Conservation (phyloP, 2,888 invertebrate species). For the Macroteleia sp. region DNA sequence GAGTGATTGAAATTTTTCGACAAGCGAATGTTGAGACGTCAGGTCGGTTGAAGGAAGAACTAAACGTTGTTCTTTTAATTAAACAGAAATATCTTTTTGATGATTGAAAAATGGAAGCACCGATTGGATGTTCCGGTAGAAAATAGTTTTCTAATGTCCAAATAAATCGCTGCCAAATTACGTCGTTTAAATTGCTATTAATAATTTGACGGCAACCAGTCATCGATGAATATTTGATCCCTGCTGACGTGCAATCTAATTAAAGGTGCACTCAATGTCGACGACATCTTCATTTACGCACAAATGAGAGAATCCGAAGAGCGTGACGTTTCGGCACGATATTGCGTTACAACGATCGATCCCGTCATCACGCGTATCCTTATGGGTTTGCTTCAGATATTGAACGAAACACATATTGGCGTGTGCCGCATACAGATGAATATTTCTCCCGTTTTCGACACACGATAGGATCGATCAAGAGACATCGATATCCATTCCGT, state of each 20-base stretch:
- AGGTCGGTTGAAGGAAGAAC: too few relatives aligned
- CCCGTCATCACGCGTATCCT: conserved; percentile 23
- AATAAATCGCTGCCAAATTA: too few relatives aligned
- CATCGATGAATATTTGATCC: too few relatives aligned
- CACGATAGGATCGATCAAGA: conserved; percentile 29
- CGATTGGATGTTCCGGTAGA: too few relatives aligned
- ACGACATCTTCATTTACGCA: conserved; percentile 34
- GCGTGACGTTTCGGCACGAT: conserved; percentile 21
- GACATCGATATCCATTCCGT: conserved; percentile 35
- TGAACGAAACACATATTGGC: conserved; percentile 29
- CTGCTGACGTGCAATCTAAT: conserved; percentile 20
- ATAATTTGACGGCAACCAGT: too few relatives aligned
- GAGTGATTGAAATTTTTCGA: neutral
- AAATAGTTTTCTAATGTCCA: too few relatives aligned
- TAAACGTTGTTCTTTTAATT: too few relatives aligned
- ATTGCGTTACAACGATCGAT: conserved; percentile 43
- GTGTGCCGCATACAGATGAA: conserved; percentile 27
- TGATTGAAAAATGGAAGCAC: too few relatives aligned
- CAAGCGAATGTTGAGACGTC: neutral
- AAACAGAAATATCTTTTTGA: too few relatives aligned
- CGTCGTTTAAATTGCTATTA: too few relatives aligned
- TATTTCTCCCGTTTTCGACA: conserved; percentile 34
- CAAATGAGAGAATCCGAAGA: conserved; percentile 20
- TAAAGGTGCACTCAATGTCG: conserved; percentile 11
- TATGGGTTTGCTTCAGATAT: conserved; percentile 24